phyloP scores from a whole-genome alignment of 1,140 invertebrate genomes.

The Zaprionus ornatus region DNA sequence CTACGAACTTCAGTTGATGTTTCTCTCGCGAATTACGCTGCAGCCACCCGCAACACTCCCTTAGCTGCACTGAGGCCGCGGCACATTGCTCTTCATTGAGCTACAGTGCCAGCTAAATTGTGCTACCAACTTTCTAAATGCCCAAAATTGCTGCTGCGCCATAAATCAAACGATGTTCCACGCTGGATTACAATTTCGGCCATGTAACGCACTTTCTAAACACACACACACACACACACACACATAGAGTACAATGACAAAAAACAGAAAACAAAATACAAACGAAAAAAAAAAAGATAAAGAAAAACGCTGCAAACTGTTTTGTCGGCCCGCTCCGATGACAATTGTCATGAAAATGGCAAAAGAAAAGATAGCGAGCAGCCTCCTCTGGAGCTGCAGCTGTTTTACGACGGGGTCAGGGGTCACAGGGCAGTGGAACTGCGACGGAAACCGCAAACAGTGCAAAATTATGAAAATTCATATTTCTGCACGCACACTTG shows the following conservation, averaged over 20 bases:
- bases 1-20: neutral
- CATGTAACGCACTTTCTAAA: slow-evolving; percentile 79
- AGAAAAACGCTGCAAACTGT: slow-evolving; percentile 43
- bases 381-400: slow-evolving; percentile 46
- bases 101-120: slow-evolving; percentile 26
- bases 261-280: slow-evolving; percentile 27
- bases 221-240: slow-evolving; percentile 31
- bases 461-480: slow-evolving; percentile 82
- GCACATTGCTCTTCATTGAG: neutral
- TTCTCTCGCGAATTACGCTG: neutral
- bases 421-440: slow-evolving; percentile 11
- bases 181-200: slow-evolving; percentile 37
- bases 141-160: slow-evolving; percentile 24
- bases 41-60: neutral
- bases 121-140: slow-evolving; percentile 53
- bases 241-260: neutral
- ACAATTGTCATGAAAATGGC: slow-evolving; percentile 50
- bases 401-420: slow-evolving; percentile 62
- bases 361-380: slow-evolving; percentile 30
- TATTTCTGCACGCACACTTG: slow-evolving; percentile 78
- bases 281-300: slow-evolving; percentile 29
- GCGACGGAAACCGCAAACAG: slow-evolving; percentile 68
- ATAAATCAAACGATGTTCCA: slow-evolving; percentile 60
- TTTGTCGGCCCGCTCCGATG: slow-evolving; percentile 22
- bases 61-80: slow-evolving; percentile 1